phyloP scores from a whole-genome alignment of 2,797 vertebrate genomes.

The Rhincodon typus region DNA sequence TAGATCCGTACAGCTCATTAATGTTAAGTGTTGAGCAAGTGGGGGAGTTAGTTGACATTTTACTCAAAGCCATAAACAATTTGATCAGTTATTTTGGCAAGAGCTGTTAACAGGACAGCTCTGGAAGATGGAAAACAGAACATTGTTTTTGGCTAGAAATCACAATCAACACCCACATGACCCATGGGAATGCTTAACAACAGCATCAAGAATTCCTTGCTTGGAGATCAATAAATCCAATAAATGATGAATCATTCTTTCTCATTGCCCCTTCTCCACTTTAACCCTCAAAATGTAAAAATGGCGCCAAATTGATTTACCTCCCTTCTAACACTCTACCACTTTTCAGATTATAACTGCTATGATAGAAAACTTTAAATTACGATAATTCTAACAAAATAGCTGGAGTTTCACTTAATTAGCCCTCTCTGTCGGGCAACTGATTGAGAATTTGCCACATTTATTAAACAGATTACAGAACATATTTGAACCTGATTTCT shows the following conservation, averaged over 20 bases:
- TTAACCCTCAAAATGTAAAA: background rate
- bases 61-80: background rate
- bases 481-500: background rate
- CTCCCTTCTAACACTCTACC: background rate
- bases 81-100: background rate
- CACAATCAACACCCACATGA: background rate
- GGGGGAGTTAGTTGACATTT: background rate
- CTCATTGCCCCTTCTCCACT: background rate
- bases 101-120: background rate
- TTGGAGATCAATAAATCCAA: background rate
- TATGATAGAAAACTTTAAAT: background rate
- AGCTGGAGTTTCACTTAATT: background rate
- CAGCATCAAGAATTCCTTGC: background rate
- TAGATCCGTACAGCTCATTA: background rate
- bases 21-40: background rate
- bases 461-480: background rate
- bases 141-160: background rate
- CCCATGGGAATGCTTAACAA: background rate
- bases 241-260: background rate
- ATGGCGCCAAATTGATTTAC: background rate
- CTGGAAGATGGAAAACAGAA: background rate
- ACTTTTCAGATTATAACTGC: background rate
- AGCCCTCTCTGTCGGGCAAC: background rate
- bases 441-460: slow-evolving; percentile 21
- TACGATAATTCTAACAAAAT: background rate